These are phyloP conservation scores for Saxidomus purpurata DNA, from an alignment of 1,140 invertebrate species.

Conservation along the genomic window DNA sequence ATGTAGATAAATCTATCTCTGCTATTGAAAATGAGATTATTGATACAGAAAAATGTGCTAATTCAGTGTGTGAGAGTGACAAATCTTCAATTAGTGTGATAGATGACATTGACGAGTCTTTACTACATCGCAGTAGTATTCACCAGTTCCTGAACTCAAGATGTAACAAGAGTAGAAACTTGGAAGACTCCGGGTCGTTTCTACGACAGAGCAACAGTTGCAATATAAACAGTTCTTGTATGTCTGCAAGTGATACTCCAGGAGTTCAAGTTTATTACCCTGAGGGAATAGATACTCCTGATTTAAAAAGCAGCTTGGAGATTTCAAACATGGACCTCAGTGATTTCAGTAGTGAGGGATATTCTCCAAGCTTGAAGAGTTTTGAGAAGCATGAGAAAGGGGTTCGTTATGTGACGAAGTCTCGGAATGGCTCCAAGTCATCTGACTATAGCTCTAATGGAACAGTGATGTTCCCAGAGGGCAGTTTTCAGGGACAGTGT, in stretches of 20 bases:
- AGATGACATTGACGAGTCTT: conserved; percentile 57
- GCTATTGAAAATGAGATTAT: neutral
- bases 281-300: neutral
- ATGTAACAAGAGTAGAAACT: conserved; percentile 56
- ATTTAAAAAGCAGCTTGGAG: neutral
- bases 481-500: conserved; percentile 79
- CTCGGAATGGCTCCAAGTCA: conserved; percentile 53
- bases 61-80: neutral
- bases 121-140: conserved; percentile 57
- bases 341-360: conserved; percentile 39
- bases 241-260: neutral
- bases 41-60: neutral
- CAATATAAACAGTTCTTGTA: neutral
- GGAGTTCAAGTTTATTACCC: conserved; percentile 48
- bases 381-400: conserved; percentile 65
- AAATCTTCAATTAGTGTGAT: conserved; percentile 36
- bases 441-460: conserved; percentile 65
- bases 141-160: conserved; percentile 63
- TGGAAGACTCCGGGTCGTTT: conserved; percentile 45
- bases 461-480: conserved; percentile 74
- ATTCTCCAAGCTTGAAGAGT: conserved; percentile 58
- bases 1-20: neutral
- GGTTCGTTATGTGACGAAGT: conserved; percentile 41
- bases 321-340: neutral
- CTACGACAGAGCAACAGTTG: neutral